phyloP scores from a whole-genome alignment of 1,140 invertebrate species.

The Rhizoglyphus robini region DNA sequence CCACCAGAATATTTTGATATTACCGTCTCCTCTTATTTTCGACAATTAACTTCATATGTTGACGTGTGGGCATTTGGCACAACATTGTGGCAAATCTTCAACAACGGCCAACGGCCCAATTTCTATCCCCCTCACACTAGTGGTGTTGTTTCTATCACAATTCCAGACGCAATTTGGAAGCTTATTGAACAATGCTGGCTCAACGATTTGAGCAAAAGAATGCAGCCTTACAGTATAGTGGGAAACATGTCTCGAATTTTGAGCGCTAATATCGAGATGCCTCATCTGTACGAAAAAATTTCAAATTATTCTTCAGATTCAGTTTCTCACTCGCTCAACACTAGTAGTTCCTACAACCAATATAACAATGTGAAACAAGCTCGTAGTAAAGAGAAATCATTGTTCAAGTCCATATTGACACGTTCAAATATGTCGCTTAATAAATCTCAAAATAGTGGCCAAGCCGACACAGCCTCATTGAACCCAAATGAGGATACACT shows the following conservation, averaged over 20 bases:
- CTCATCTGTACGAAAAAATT: neutral
- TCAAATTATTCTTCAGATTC: neutral
- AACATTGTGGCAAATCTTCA: slow-evolving; percentile 78
- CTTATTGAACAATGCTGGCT: slow-evolving; percentile 81
- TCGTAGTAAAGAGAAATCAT: no score
- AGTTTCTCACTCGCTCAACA: neutral
- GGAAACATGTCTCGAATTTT: slow-evolving; percentile 50
- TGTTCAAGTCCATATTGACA: no score
- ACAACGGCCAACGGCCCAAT: slow-evolving; percentile 53
- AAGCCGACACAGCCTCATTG: neutral
- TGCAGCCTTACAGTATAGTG: slow-evolving; percentile 62
- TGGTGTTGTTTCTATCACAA: no score
- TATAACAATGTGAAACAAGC: no score
- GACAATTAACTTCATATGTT: slow-evolving; percentile 47
- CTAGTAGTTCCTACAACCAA: no score
- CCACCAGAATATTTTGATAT: slow-evolving; percentile 24
- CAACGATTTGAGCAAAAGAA: slow-evolving; percentile 48
- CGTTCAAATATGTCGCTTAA: neutral
- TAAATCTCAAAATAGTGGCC: neutral
- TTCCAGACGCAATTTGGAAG: slow-evolving; percentile 57
- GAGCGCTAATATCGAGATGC: neutral
- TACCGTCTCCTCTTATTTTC: slow-evolving; percentile 40
- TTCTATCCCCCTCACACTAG: slow-evolving; percentile 76
- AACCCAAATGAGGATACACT: neutral
- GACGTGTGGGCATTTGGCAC: slow-evolving; percentile 80